These are phyloP conservation scores for Agriopis marginaria DNA, from an alignment of 2,888 invertebrate species.

Conservation along the genomic window DNA sequence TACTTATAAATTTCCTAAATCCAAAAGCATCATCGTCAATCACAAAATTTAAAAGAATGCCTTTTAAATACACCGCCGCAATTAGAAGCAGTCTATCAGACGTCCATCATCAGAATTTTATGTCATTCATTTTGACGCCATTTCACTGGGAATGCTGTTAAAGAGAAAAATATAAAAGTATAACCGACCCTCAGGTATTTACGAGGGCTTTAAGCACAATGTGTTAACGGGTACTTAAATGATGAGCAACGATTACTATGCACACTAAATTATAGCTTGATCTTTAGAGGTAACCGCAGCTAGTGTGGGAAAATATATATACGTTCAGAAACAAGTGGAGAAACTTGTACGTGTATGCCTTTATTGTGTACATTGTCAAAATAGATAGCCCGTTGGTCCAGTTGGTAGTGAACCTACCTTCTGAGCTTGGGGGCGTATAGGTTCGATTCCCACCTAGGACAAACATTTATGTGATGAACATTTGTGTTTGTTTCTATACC, in stretches of 20 bases:
- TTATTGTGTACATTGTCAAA: too few species aligned
- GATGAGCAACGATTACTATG: conserved; percentile 17
- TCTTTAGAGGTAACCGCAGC: conserved; percentile 1
- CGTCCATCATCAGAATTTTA: conserved; percentile 31
- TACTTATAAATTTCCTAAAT: too few species aligned
- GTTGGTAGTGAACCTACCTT: too few species aligned
- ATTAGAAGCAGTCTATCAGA: conserved; percentile 26
- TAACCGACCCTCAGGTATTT: conserved; percentile 14
- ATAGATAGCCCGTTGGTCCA: too few species aligned
- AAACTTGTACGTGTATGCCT: neutral
- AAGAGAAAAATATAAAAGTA: conserved; percentile 18
- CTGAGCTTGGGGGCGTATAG: too few species aligned
- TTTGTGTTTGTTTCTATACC: too few species aligned
- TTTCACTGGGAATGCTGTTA: conserved; percentile 17
- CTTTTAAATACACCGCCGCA: conserved; percentile 17
- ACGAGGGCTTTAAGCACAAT: conserved; percentile 17
- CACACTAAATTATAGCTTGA: conserved; percentile 14
- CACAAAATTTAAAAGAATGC: neutral
- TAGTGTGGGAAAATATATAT: conserved; percentile 17
- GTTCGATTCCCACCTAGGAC: too few species aligned
- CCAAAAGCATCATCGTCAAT: too few species aligned
- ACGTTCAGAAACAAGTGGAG: neutral
- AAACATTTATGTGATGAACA: too few species aligned
- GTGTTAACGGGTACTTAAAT: conserved; percentile 20
- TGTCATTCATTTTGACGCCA: conserved; percentile 28